These are phyloP conservation scores for Spilarctia lutea DNA, from an alignment of 2,888 invertebrate genomes.

Conservation along the genomic window DNA sequence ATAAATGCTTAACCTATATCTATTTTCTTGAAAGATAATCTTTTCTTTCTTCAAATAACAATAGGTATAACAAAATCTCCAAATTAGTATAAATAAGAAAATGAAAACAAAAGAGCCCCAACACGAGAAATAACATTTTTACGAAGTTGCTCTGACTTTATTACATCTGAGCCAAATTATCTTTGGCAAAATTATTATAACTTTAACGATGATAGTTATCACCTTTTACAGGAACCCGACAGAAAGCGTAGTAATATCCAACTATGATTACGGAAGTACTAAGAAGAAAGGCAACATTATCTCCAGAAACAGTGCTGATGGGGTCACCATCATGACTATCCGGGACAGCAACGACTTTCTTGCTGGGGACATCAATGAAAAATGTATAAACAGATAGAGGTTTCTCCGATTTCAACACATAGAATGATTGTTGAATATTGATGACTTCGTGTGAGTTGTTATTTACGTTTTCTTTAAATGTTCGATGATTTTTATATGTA, in stretches of 20 bases:
- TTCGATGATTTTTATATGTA: neutral
- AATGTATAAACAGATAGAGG: conserved; percentile 74
- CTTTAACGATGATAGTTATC: conserved; percentile 67
- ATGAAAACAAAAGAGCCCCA: neutral
- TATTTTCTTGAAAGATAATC: neutral
- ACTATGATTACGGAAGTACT: conserved; percentile 82
- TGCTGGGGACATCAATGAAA: conserved; percentile 69
- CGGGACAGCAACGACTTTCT: conserved; percentile 75
- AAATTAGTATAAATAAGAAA: neutral
- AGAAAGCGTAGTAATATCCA: conserved; percentile 83
- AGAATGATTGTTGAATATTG: neutral
- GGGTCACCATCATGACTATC: conserved; percentile 79
- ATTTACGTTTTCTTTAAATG: neutral
- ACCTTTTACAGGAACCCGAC: conserved; percentile 80
- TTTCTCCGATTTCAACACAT: neutral
- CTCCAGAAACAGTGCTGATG: conserved; percentile 75
- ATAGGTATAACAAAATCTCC: neutral
- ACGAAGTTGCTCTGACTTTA: neutral
- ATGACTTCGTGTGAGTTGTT: neutral
- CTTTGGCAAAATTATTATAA: conserved; percentile 13
- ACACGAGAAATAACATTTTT: neutral
- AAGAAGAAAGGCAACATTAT: conserved; percentile 82
- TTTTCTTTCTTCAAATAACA: neutral
- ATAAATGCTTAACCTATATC: neutral
- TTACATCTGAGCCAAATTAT: neutral